These are phyloP conservation scores for Bombus impatiens DNA, from an alignment of 1,140 invertebrate genomes.

Conservation along the genomic window DNA sequence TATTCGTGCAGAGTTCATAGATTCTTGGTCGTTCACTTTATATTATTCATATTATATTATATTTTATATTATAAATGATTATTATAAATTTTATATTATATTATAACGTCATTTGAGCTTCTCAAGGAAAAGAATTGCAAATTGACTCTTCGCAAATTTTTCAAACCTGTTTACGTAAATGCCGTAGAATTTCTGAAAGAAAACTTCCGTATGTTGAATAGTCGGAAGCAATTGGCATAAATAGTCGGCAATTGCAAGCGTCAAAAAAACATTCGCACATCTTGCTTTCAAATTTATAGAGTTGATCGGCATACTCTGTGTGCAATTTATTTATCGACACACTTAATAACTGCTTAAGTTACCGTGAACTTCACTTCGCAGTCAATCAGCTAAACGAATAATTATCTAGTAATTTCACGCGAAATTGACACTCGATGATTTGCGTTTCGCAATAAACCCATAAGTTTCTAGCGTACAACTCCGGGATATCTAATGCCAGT, in stretches of 20 bases:
- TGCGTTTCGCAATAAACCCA: not conserved
- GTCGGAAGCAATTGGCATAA: not conserved
- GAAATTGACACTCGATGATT: not conserved
- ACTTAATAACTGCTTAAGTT: not conserved
- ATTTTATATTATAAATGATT: too few species aligned
- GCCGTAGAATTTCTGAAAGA: too few species aligned
- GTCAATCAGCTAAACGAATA: not conserved
- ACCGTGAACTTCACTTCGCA: not conserved
- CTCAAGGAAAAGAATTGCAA: too few species aligned
- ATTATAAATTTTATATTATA: too few species aligned
- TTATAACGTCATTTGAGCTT: too few species aligned
- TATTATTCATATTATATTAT: too few species aligned
- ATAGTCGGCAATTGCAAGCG: not conserved
- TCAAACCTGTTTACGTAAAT: too few species aligned
- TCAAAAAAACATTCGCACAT: too few species aligned
- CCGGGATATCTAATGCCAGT: not conserved
- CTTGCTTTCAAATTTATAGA: not conserved
- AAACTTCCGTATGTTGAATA: too few species aligned
- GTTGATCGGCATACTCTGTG: not conserved
- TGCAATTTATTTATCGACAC: not conserved
- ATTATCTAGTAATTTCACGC: not conserved
- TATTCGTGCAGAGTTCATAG: not conserved
- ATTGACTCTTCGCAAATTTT: too few species aligned
- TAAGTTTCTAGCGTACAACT: not conserved
- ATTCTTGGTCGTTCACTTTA: too few species aligned